phyloP scores from a whole-genome alignment of 2,797 vertebrate species.

The Scolopax bukidnonensis region DNA sequence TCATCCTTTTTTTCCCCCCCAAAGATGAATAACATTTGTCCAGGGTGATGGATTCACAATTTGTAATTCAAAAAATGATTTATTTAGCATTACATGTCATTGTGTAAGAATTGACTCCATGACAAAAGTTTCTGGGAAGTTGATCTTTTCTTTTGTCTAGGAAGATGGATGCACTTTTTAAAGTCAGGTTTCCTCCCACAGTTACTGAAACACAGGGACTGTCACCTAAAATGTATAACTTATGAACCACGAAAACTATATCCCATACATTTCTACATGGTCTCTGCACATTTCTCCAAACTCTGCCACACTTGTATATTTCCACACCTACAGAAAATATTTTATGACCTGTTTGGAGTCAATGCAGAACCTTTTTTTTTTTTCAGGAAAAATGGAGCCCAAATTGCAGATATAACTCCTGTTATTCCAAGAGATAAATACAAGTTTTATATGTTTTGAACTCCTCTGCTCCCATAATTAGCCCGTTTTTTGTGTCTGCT shows the following conservation, averaged over 20 bases:
- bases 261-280: neutral
- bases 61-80: conserved; percentile 55
- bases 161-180: conserved; percentile 34
- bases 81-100: conserved; percentile 35
- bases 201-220: neutral
- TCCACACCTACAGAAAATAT: neutral
- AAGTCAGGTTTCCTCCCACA: conserved; percentile 18
- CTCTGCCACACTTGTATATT: neutral
- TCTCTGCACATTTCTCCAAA: neutral
- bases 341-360: neutral
- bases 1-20: neutral
- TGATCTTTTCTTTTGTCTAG: conserved; percentile 39
- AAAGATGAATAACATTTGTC: conserved; percentile 23
- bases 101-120: neutral
- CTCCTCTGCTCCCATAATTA: neutral
- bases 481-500: neutral
- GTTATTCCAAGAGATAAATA: neutral
- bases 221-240: neutral
- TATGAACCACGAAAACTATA: neutral
- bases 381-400: neutral
- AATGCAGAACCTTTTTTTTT: neutral
- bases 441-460: neutral
- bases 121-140: conserved; percentile 57
- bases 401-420: neutral
- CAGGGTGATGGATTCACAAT: neutral